Base-by-base conservation (phyloP, 2,888 invertebrate genomes). In the Heliconius cydno region DNA sequence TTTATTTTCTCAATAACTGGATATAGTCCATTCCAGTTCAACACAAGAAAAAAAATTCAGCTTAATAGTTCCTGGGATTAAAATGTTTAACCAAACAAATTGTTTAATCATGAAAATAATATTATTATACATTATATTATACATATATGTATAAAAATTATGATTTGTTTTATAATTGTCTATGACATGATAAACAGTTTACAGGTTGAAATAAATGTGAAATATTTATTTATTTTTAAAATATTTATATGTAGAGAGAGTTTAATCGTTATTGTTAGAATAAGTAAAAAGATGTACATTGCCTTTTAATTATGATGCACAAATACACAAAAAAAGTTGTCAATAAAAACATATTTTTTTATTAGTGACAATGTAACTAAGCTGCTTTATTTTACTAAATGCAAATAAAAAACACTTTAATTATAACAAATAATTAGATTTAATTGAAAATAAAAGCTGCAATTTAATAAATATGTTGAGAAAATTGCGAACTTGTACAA, bases 401-500 rank as follows among this genome's bases (percentile, higher is more conserved):
- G 25, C 70, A 46, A 9, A 41, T 7, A 19, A 70, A 28, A 6
- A 15, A 28, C 7, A 70, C 41, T 41, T 25, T 74, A 78, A 34
- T 22, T n/a, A n/a, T n/a, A 60, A 57, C 1, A 60, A 73, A 60
- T n/a, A 15, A 60, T 5, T 15, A 30, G n/a, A 12, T 57, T 73
- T 7, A 0, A 34, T 22, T 60, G 6, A n/a, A 34, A 12, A 34
- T 12, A 60, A 9, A 12, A 34, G 7, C 12, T 34, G 10, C 10
- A 57, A 52, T n/a, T 22, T n/a, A 9, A 46, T 75, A 65, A 75
- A 75, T 75, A 75, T 30, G 41, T 41, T 75, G 12, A 41, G 41
- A 46, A 66, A 28, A 22, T 28, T 28, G 65, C 28, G 22, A 28
- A 13, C 66, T 41, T 46, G 75, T 38, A 60, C 30, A 19, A 25